These are phyloP conservation scores for Umimayanthus kanabou DNA, from an alignment of 92 coral and sea anemone genomes.

Conservation along the genomic window DNA sequence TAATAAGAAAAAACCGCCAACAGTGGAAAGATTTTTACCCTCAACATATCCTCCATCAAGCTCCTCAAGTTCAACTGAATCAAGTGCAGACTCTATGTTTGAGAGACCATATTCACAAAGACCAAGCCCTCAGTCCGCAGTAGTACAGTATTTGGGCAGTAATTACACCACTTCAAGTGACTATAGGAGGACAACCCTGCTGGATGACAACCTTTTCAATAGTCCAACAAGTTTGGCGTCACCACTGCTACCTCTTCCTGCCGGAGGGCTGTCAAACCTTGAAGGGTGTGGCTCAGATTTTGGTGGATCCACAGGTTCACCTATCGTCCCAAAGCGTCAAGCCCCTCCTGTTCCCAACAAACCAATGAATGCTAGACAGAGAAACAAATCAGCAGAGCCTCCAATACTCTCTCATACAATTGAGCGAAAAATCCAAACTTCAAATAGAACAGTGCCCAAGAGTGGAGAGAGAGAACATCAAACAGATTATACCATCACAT, in stretches of 20 bases:
- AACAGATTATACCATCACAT: not conserved
- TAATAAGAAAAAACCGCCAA: not conserved
- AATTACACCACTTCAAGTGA: not conserved
- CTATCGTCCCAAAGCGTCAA: slow-evolving; percentile 59
- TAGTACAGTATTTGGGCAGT: slow-evolving; percentile 34
- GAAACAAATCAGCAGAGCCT: slow-evolving; percentile 3
- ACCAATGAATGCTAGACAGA: not conserved
- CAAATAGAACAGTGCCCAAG: not conserved
- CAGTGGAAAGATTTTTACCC: not conserved
- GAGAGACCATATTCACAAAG: not conserved
- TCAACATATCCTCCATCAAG: not conserved
- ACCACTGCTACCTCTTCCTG: slow-evolving; percentile 54
- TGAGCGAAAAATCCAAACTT: not conserved
- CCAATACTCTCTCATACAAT: not conserved
- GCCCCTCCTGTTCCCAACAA: slow-evolving; percentile 46
- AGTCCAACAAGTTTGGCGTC: slow-evolving; percentile 25
- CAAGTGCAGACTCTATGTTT: slow-evolving; percentile 17
- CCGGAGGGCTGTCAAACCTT: not conserved
- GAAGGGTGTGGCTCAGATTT: slow-evolving; percentile 34
- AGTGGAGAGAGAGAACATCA: not conserved
- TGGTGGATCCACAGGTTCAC: slow-evolving; percentile 41
- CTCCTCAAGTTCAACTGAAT: slow-evolving; percentile 2
- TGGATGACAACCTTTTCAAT: slow-evolving; percentile 3
- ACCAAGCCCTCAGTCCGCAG: not conserved
- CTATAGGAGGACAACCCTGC: not conserved